Evolutionary conservation across 2,113 vertebrate genomes (phyloP).

Genomic region (Saguinus midas): DNA sequence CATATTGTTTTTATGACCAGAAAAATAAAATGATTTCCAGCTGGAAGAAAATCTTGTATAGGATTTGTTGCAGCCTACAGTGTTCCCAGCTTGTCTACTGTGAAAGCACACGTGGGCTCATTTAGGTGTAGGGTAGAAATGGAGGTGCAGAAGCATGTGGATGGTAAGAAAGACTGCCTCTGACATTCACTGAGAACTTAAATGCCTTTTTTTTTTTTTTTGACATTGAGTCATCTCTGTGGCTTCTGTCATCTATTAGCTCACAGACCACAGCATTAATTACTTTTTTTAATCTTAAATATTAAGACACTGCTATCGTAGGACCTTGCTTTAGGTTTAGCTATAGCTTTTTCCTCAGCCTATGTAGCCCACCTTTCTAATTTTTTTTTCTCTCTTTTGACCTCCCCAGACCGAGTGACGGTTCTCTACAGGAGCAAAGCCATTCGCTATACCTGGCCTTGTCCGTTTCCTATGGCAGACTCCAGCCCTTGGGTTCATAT

Average conservation of each 20-base stretch:
- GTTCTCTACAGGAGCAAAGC: slow-evolving; percentile 94
- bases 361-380: slow-evolving; percentile 26
- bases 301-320: not conserved
- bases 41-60: not conserved
- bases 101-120: not conserved
- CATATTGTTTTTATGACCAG: not conserved
- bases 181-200: not conserved
- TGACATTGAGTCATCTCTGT: not conserved
- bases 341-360: fast-evolving
- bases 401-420: slow-evolving; percentile 88
- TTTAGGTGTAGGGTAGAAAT: not conserved
- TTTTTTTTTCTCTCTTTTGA: slow-evolving; percentile 40
- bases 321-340: not conserved
- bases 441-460: slow-evolving; percentile 91
- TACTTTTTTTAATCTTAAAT: not conserved
- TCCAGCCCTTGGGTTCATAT: slow-evolving; percentile 94
- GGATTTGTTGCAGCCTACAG: not conserved
- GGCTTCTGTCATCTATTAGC: not conserved
- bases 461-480: slow-evolving; percentile 82
- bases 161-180: not conserved
- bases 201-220: not conserved
- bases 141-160: not conserved
- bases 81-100: not conserved
- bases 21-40: slow-evolving; percentile 26
- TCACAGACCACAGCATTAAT: not conserved